Base-by-base conservation (phyloP, 2,797 vertebrate genomes). In the Mormyrops attenuatus region DNA sequence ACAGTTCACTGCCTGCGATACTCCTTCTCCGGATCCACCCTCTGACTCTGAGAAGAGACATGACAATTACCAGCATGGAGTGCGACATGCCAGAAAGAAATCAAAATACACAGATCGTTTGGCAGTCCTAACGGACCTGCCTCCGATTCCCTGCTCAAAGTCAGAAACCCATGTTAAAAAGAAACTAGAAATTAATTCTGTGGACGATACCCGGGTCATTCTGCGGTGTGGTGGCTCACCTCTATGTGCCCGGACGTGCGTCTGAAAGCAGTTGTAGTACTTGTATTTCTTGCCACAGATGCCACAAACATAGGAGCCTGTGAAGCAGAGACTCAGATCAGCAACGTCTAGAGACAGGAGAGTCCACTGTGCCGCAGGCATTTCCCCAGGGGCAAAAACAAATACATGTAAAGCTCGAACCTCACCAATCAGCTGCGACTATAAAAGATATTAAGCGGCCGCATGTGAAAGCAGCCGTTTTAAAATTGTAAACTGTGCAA, bases 231-330 rank as follows among this genome's bases (percentile, higher is more conserved):
- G 3, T 1, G 38, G 41, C 73, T 94, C 97, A 99, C 98, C 98
- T 97, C 97, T 95, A 95, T 99, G 98, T 3, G 98, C 98, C 89
- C 98, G 97, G 89, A 99, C 98, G 0, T 99, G 98, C 1, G 98
- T 99, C 96, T 99, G 98, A 96, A 99, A 99, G 93, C 98, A 99
- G 96, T 99, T 99, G 94, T 99, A 99, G 91, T 99, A 99, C 93
- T 99, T 99, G 96, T 99, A 99, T 92, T 99, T 99, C 95, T 99
- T 99, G 89, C 98, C 97, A 91, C 98, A 99, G 88, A 99, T 97
- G 60, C 97, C 97, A 90, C 98, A 99, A 88, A 99, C 97, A 3
- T 99, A 99, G 88, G 98, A 99, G 88, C 98, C 98, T 99, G 95
- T 80, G 91, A 93, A 90, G 93, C 13, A 94, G 91, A 93, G 90